Percentiles rank a stretch among this genome's conserved stretches.
Conservation (phyloP, 2,888 invertebrate genomes). For the Acheta domesticus region DNA sequence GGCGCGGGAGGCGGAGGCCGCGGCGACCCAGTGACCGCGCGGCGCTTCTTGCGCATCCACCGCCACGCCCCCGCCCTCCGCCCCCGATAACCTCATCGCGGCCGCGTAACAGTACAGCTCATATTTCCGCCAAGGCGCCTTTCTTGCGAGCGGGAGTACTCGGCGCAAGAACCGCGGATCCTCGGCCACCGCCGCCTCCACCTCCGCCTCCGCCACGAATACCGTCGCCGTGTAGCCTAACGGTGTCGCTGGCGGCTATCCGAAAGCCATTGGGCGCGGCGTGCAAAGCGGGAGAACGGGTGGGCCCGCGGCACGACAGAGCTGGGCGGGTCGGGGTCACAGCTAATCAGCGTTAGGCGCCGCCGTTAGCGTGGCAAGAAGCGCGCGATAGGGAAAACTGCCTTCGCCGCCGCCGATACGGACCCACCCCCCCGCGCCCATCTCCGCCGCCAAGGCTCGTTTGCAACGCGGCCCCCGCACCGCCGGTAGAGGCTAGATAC, state of each 20-base stretch:
- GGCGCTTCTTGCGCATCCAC: neutral
- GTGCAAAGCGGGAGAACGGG: neutral
- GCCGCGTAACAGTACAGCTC: constrained; percentile 1
- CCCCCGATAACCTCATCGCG: neutral
- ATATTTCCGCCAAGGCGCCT: neutral
- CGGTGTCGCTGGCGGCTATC: neutral
- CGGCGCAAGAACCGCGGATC: neutral
- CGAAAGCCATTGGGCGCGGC: neutral
- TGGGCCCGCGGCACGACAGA: neutral
- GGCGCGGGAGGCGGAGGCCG: too few species aligned
- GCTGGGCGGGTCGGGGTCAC: neutral
- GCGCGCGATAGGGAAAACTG: constrained; percentile 7
- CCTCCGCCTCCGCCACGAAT: neutral
- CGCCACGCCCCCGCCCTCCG: neutral
- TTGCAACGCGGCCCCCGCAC: neutral
- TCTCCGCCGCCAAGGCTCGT: neutral
- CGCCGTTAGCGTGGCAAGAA: neutral
- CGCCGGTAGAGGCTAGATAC: neutral
- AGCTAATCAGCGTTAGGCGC: constrained; percentile 8
- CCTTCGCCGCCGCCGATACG: neutral
- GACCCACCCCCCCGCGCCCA: neutral
- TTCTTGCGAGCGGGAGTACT: neutral
- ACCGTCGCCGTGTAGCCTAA: neutral
- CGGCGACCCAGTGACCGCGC: too few species aligned
- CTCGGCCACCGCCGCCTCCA: neutral